These are phyloP conservation scores for Drosophila paucipuncta DNA, from an alignment of 2,888 invertebrate species.

Conservation along the genomic window DNA sequence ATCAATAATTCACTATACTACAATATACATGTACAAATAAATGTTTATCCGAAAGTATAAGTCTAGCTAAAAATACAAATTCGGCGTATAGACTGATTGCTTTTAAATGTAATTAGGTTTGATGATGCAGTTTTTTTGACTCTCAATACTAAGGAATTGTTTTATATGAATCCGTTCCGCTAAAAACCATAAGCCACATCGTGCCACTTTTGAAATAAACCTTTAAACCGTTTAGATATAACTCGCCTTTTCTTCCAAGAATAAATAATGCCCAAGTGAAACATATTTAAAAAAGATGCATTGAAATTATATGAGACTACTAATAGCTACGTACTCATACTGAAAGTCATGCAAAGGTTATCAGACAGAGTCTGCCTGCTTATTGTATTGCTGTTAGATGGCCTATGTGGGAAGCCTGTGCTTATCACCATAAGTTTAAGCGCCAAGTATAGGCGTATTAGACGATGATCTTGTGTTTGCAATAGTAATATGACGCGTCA, in stretches of 20 bases:
- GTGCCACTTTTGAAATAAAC: slow-evolving; percentile 29
- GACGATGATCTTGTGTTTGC: slow-evolving; percentile 53
- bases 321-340: slow-evolving; percentile 60
- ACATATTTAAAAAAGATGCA: slow-evolving; percentile 51
- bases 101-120: neutral
- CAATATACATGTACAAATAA: neutral
- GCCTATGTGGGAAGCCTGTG: slow-evolving; percentile 72
- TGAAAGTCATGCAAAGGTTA: slow-evolving; percentile 71
- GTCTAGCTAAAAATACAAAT: neutral
- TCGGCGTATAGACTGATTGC: neutral
- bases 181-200: slow-evolving; percentile 5
- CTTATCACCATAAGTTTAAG: slow-evolving; percentile 57
- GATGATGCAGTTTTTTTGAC: neutral
- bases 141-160: neutral
- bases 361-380: slow-evolving; percentile 55
- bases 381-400: slow-evolving; percentile 52
- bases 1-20: neutral
- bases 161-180: slow-evolving; percentile 13
- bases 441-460: slow-evolving; percentile 29
- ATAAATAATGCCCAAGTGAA: slow-evolving; percentile 56
- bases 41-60: neutral
- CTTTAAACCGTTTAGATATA: slow-evolving; percentile 35
- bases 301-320: slow-evolving; percentile 58
- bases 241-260: slow-evolving; percentile 54
- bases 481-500: slow-evolving; percentile 68